Evolutionary conservation across 2,113 vertebrate species (phyloP).

Genomic region (Osmerus mordax): DNA sequence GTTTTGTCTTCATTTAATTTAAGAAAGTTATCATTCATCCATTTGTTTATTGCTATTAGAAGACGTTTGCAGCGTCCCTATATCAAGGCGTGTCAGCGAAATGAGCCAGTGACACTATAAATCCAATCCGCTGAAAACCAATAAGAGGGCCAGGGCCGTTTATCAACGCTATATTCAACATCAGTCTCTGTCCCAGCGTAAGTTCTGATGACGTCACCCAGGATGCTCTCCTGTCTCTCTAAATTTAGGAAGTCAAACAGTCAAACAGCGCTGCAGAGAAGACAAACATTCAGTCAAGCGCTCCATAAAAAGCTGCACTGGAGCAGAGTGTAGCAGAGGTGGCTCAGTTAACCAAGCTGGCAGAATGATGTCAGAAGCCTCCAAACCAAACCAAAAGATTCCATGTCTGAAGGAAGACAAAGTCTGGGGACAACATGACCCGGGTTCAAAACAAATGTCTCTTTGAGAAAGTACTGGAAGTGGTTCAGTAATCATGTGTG

Average conservation of each 20-base stretch:
- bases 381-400: no score
- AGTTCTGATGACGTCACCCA: conserved; percentile 16
- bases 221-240: not conserved
- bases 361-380: no score
- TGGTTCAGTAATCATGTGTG: no score
- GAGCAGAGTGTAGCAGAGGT: no score
- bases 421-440: no score
- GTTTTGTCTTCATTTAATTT: no score
- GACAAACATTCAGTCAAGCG: not conserved
- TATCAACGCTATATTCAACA: not conserved
- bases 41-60: conserved; percentile 19
- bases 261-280: not conserved
- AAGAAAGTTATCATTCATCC: no score
- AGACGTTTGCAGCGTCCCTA: conserved; percentile 31
- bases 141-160: conserved; percentile 2
- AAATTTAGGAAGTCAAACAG: not conserved
- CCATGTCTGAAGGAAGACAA: no score
- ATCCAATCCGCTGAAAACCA: conserved; percentile 3
- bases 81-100: conserved; percentile 36
- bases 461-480: no score
- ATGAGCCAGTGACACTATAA: conserved; percentile 26
- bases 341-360: no score
- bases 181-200: conserved; percentile 20
- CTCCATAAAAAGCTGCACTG: no score
- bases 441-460: no score